Percentiles rank a stretch among this genome's conserved stretches.
These are phyloP conservation scores for Probosciger aterrimus DNA, from an alignment of 2,113 vertebrate genomes.

Conservation along the genomic window DNA sequence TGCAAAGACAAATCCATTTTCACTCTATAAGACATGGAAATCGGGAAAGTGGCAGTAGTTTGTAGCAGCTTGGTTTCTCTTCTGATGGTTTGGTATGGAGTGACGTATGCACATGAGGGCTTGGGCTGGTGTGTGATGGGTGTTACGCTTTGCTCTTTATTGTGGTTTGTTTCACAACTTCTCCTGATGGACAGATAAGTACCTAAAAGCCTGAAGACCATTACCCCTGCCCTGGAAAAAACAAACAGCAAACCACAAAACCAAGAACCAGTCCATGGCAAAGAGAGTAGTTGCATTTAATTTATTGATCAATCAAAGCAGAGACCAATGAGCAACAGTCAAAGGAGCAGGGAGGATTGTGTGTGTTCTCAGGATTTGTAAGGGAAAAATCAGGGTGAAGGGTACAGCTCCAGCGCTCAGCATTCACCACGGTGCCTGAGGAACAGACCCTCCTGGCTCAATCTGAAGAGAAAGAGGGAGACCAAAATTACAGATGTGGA, in stretches of 20 bases:
- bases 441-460: not conserved
- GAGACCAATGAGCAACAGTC: not conserved
- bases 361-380: not conserved
- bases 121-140: not conserved
- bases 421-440: not conserved
- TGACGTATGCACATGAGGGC: not conserved
- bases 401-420: not conserved
- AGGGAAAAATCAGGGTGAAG: not conserved
- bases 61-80: not conserved
- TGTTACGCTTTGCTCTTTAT: not conserved
- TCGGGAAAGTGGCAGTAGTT: not conserved
- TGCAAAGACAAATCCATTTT: not conserved
- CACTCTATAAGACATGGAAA: not conserved
- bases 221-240: not conserved
- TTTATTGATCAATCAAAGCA: conserved; percentile 47
- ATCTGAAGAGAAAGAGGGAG: not conserved
- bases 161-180: conserved; percentile 11
- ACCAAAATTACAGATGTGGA: not conserved
- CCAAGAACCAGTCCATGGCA: not conserved
- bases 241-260: not conserved
- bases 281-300: not conserved
- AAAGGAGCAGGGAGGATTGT: not conserved
- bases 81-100: not conserved
- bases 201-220: not conserved
- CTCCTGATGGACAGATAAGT: not conserved